Percentiles rank a stretch among this genome's conserved stretches.
Evolutionary conservation across 2,797 vertebrate genomes (phyloP).

Genomic region (Amphiprion clarkii): DNA sequence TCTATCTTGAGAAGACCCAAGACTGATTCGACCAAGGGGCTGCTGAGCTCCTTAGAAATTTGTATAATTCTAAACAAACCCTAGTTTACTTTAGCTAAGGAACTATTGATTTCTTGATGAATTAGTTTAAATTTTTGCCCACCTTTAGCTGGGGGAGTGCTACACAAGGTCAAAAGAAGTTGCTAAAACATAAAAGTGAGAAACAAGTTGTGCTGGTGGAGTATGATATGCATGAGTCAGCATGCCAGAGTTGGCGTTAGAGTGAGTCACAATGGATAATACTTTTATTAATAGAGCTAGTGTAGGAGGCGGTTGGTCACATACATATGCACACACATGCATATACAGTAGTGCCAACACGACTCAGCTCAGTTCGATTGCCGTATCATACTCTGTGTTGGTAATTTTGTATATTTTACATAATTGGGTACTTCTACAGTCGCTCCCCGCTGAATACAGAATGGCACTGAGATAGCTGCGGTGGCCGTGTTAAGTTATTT

Average conservation of each 20-base stretch:
- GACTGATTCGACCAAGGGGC: conserved; percentile 45
- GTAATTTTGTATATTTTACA: conserved; percentile 33
- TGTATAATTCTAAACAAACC: conserved; percentile 35
- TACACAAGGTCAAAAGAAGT: conserved; percentile 51
- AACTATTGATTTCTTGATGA: conserved; percentile 54
- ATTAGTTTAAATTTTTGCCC: conserved; percentile 34
- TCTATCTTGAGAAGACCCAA: conserved; percentile 56
- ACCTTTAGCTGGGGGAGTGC: conserved; percentile 13
- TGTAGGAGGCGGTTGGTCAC: conserved; percentile 64
- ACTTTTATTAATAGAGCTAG: conserved; percentile 71
- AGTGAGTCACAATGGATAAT: conserved; percentile 74
- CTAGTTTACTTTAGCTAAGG: conserved; percentile 42
- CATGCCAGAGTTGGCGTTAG: conserved; percentile 64
- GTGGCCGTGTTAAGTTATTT: conserved; percentile 23
- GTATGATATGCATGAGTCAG: conserved; percentile 68
- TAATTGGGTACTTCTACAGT: conserved; percentile 21
- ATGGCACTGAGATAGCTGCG: conserved; percentile 16
- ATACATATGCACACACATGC: conserved; percentile 50
- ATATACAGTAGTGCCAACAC: conserved; percentile 31
- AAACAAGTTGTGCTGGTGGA: conserved; percentile 46
- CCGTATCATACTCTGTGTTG: conserved; percentile 4
- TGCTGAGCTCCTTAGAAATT: conserved; percentile 49
- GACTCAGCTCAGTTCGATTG: conserved; percentile 32
- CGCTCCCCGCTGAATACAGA: conserved; percentile 10
- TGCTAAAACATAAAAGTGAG: conserved; percentile 39